Base-by-base conservation (phyloP, 2,797 vertebrate genomes). In the Neostethus bicornis region DNA sequence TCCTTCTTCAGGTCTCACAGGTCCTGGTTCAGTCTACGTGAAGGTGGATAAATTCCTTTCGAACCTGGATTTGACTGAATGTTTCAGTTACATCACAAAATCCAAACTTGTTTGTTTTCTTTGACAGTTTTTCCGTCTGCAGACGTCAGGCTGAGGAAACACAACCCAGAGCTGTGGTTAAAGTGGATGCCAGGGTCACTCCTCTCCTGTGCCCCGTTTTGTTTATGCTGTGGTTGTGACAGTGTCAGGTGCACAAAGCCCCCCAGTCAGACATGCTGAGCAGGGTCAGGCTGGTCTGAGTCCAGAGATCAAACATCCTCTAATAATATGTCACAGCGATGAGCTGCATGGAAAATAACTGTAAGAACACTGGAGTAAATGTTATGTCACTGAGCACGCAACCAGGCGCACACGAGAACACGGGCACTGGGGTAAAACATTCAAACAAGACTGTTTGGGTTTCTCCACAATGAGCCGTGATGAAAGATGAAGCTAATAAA, bases 371-470 rank as follows among this genome's bases (percentile, higher is more conserved):
- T 9, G 4, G 54, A 1, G 49, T 12, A 84, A 84, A 75, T 68
- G 68, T 76, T 80, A 78, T 85, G 87, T 86, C 80, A 84, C 66
- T 77, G 83, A 79, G 85, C 85, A 87, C 77, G 84, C 84, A 64
- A 89, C 73, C 72, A 44, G 75, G 50, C 46, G 39, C 73, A 79
- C 13, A 42, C 9, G 75, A 50, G 67, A 44, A 59, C 46, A 21
- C 54, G 61, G 42, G n/a, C 9, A 45, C 32, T 44, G 72, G 66
- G 64, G 65, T 70, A 77, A 76, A 85, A 83, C 66, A 68, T 54
- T 73, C 70, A 86, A 80, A 85, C 80, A 81, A 2, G 26, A 48
- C 70, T 87, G 83, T 89, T 91, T 89, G 77, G 80, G 87, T 89
- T 86, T 81, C 84, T 85, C 44, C 23, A 0, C 76, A 81, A 90